Evolutionary conservation across 2,113 vertebrate genomes (phyloP).

Genomic region (Sturnus vulgaris): DNA sequence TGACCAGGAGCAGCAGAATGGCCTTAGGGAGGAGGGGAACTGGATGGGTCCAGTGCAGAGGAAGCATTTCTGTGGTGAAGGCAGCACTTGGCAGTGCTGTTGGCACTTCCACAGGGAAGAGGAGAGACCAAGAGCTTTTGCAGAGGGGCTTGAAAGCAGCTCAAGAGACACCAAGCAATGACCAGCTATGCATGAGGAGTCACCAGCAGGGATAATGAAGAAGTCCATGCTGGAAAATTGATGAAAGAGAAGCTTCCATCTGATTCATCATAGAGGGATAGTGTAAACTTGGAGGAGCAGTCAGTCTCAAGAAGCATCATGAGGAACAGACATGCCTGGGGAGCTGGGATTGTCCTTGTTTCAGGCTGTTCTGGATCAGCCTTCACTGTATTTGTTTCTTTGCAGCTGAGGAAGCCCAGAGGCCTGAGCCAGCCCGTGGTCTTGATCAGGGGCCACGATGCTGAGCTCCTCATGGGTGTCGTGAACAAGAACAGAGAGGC

Average conservation of each 20-base stretch:
- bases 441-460: constrained; percentile 84
- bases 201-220: neutral
- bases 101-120: neutral
- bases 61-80: neutral
- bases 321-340: neutral
- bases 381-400: neutral
- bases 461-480: constrained; percentile 88
- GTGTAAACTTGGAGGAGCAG: neutral
- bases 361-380: neutral
- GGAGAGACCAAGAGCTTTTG: neutral
- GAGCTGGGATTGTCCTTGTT: fast-evolving
- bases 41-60: neutral
- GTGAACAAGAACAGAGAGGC: constrained; percentile 97
- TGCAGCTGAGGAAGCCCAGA: constrained; percentile 81
- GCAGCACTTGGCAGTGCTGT: fast-evolving
- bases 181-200: neutral
- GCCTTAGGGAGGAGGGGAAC: neutral
- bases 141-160: neutral
- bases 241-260: neutral
- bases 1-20: neutral
- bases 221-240: neutral
- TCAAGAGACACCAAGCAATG: neutral
- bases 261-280: neutral
- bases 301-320: neutral
- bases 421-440: constrained; percentile 87